phyloP scores from a whole-genome alignment of 2,113 vertebrate genomes.

The Brachirus orientalis region DNA sequence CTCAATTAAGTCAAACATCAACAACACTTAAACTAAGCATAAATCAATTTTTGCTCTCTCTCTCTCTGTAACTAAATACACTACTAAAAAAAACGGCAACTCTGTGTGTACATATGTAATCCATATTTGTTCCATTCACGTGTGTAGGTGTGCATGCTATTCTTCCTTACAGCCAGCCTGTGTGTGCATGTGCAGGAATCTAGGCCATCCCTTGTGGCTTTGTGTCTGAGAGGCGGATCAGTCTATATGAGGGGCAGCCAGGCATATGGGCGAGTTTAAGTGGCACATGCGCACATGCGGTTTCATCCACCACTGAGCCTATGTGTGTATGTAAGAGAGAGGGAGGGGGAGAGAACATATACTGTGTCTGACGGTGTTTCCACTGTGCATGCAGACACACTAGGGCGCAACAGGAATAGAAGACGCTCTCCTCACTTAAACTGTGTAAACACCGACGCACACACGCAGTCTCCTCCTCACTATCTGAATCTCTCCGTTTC shows the following conservation, averaged over 20 bases:
- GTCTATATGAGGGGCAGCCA: conserved; percentile 63
- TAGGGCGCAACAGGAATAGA: conserved; percentile 25
- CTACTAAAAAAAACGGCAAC: no score
- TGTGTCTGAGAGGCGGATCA: conserved; percentile 75
- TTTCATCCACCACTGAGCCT: conserved; percentile 21
- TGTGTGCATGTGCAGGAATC: conserved; percentile 76
- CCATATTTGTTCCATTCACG: neutral
- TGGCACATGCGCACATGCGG: conserved; percentile 52
- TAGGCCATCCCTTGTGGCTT: conserved; percentile 79
- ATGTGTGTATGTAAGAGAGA: conserved; percentile 4
- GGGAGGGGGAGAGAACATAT: conserved; percentile 7
- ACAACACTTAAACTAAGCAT: no score
- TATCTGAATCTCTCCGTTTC: conserved; percentile 55
- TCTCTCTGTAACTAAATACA: neutral
- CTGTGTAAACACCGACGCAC: conserved; percentile 5
- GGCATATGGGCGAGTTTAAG: conserved; percentile 62
- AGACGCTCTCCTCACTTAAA: conserved; percentile 30
- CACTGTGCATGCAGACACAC: conserved; percentile 40
- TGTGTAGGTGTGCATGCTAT: conserved; percentile 23
- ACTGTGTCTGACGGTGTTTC: conserved; percentile 41
- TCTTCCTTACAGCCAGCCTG: conserved; percentile 54
- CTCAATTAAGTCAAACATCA: neutral
- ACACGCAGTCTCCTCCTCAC: conserved; percentile 28
- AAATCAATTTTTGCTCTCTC: no score
- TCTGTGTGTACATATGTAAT: neutral